Conservation (phyloP, 2,797 vertebrate species). For the Florisuga fusca region DNA sequence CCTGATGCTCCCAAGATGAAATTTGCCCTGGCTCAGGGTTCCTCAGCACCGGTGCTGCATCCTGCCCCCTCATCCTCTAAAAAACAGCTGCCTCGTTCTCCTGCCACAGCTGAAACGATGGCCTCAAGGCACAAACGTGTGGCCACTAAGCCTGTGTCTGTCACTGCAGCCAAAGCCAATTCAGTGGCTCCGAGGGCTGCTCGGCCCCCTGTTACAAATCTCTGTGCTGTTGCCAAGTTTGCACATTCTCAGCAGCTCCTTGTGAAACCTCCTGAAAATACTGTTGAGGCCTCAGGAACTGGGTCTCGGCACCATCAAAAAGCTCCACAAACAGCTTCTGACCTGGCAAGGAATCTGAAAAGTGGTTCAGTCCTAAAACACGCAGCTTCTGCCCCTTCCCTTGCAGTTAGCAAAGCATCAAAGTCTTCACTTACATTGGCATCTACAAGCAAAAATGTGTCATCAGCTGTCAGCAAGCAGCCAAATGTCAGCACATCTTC, state of each 20-base stretch:
- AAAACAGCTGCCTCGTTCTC: neutral
- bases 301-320: neutral
- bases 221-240: constrained; percentile 45
- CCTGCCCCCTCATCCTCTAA: neutral
- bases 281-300: neutral
- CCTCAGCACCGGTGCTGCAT: neutral
- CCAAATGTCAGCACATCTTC: neutral
- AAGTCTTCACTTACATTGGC: neutral
- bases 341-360: constrained; percentile 50
- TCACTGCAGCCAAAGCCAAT: neutral
- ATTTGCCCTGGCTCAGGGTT: neutral
- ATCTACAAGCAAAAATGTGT: constrained; percentile 6
- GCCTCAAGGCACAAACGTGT: constrained; percentile 37
- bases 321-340: neutral
- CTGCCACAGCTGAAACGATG: neutral
- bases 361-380: constrained; percentile 42
- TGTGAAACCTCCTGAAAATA: constrained; percentile 50
- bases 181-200: constrained; percentile 60
- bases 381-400: constrained; percentile 50
- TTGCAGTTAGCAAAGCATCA: constrained; percentile 28
- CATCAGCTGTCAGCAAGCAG: constrained; percentile 35
- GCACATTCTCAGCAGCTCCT: constrained; percentile 57
- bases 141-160: constrained; percentile 11
- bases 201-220: constrained; percentile 68
- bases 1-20: constrained; percentile 65